These are phyloP conservation scores for Tragulus kanchil DNA, from an alignment of 2,113 vertebrate genomes.

Conservation along the genomic window DNA sequence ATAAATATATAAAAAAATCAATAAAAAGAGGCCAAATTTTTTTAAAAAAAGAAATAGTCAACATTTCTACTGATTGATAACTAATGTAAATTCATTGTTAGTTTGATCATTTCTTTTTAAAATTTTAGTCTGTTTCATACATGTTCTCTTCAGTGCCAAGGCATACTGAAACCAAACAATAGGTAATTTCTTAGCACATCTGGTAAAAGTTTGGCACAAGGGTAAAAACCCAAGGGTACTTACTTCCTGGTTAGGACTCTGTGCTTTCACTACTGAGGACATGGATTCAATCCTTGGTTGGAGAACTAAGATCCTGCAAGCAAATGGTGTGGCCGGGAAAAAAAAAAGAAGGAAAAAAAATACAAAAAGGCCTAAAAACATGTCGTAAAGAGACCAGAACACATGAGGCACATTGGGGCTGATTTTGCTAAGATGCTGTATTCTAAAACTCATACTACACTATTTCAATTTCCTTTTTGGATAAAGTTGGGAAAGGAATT, in stretches of 20 bases:
- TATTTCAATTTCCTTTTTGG: constrained; percentile 17
- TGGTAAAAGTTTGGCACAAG: neutral
- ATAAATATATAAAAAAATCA: too few relatives aligned
- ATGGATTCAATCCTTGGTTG: neutral
- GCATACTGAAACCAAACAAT: neutral
- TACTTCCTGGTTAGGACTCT: neutral
- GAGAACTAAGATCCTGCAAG: neutral
- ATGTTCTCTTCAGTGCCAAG: neutral
- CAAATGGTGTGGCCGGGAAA: accelerated
- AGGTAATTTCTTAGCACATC: neutral
- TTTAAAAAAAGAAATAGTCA: neutral
- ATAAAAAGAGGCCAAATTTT: too few relatives aligned
- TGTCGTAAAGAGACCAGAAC: neutral
- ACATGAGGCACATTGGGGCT: neutral
- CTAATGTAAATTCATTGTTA: neutral
- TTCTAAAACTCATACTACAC: neutral
- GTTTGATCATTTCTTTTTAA: neutral
- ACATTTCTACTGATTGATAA: neutral
- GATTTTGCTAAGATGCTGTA: neutral
- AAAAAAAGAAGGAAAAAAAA: neutral
- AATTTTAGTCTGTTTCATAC: constrained; percentile 1
- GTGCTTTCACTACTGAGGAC: neutral
- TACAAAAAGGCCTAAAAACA: neutral
- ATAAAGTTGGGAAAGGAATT: neutral
- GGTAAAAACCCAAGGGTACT: neutral